These are phyloP conservation scores for Strigamia crassipes DNA, from an alignment of 2,888 invertebrate genomes.

Conservation along the genomic window DNA sequence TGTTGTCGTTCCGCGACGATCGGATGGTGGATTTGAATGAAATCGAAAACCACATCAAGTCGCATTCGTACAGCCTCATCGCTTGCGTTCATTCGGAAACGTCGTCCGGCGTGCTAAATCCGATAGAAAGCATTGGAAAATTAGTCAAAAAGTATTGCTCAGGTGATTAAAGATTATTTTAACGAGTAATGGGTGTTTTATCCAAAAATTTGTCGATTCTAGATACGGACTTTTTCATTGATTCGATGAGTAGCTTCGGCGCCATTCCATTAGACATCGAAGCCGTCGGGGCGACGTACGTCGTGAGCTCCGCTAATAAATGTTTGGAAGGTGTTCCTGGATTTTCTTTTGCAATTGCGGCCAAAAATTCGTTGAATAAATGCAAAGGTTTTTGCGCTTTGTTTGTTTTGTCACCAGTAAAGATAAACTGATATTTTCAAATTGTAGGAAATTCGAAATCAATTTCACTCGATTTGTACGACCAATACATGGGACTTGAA, in stretches of 20 bases:
- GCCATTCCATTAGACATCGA: conserved; percentile 59
- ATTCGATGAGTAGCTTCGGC: conserved; percentile 63
- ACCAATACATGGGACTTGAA: conserved; percentile 60
- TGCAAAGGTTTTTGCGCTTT: conserved; percentile 57
- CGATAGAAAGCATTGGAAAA: conserved; percentile 58
- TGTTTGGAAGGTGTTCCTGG: conserved; percentile 63
- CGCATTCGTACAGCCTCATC: conserved; percentile 58
- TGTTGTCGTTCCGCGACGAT: conserved; percentile 58
- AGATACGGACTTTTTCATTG: conserved; percentile 60
- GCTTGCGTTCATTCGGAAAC: conserved; percentile 62
- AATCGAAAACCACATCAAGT: conserved; percentile 54
- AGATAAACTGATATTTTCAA: no score
- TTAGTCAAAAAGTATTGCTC: conserved; percentile 55
- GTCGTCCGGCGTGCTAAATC: conserved; percentile 61
- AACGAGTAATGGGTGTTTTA: not conserved
- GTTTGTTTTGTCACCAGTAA: no score
- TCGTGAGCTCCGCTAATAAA: conserved; percentile 63
- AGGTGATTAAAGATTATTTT: conserved; percentile 5
- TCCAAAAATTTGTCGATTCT: conserved; percentile 48
- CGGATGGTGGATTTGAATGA: conserved; percentile 54
- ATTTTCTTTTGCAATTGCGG: conserved; percentile 60
- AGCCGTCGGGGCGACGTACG: conserved; percentile 57
- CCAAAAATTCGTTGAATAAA: conserved; percentile 54
- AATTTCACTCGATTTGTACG: conserved; percentile 59
- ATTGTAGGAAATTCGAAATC: conserved; percentile 57